Evolutionary conservation across 2,797 vertebrate genomes (phyloP).

Genomic region (Scolopax rusticola): DNA sequence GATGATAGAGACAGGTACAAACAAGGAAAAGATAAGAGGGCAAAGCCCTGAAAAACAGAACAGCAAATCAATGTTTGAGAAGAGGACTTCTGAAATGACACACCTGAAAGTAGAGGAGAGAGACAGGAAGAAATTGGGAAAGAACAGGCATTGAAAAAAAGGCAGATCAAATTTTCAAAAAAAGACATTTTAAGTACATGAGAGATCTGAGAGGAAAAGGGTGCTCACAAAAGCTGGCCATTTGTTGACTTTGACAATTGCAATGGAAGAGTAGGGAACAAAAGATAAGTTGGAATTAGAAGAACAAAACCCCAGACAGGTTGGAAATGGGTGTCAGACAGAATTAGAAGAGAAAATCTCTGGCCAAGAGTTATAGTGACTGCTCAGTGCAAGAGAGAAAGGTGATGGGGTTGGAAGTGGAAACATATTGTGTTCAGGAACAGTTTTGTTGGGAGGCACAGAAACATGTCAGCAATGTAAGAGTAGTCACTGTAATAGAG

Average conservation of each 20-base stretch:
- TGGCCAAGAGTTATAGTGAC: not conserved
- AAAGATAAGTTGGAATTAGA: not conserved
- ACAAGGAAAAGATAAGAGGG: not conserved
- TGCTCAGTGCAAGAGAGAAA: not conserved
- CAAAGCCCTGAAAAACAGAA: not conserved
- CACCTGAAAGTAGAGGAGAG: not conserved
- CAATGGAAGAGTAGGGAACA: not conserved
- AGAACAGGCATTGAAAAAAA: not conserved
- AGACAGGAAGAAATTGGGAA: not conserved
- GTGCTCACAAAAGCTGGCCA: not conserved
- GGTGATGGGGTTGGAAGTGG: not conserved
- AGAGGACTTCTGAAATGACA: not conserved
- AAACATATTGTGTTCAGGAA: not conserved
- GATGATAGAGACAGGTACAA: not conserved
- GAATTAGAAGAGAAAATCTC: not conserved
- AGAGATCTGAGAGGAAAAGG: not conserved
- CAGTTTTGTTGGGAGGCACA: not conserved
- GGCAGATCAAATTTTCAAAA: not conserved
- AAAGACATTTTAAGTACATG: not conserved
- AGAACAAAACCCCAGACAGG: not conserved
- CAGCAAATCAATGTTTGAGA: not conserved
- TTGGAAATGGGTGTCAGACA: not conserved
- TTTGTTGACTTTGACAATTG: not conserved
- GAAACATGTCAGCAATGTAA: not conserved
- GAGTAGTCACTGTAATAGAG: not conserved